Percentiles rank a stretch among this genome's conserved stretches.
phyloP scores from a whole-genome alignment of 2,797 vertebrate genomes.

The Lutjanus argentimaculatus region DNA sequence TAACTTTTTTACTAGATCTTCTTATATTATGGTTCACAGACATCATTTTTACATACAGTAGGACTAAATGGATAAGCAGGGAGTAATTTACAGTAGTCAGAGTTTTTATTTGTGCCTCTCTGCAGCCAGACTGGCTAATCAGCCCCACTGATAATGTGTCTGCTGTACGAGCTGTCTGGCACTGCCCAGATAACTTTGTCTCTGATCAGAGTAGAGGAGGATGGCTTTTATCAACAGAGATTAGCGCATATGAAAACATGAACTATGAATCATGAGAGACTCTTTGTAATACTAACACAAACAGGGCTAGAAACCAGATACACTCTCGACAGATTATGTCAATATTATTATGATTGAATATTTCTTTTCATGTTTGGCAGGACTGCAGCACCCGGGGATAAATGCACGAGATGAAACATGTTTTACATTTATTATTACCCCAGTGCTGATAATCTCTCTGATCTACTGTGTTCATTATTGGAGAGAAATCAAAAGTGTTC shows the following conservation, averaged over 20 bases:
- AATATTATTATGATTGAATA: constrained; percentile 40
- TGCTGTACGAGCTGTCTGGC: constrained; percentile 43
- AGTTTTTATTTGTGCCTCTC: constrained; percentile 16
- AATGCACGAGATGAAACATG: constrained; percentile 30
- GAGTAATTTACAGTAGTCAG: constrained; percentile 11
- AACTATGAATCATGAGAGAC: constrained; percentile 37
- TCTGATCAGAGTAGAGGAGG: constrained; percentile 47
- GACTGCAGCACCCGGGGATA: not conserved
- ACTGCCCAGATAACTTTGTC: constrained; percentile 25
- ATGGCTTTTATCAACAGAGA: constrained; percentile 55
- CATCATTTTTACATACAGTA: not conserved
- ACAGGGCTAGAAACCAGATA: constrained; percentile 28
- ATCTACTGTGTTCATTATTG: constrained; percentile 24
- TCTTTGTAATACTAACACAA: constrained; percentile 42
- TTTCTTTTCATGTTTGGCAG: constrained; percentile 37
- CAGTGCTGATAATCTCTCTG: constrained; percentile 44
- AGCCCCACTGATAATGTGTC: constrained; percentile 48
- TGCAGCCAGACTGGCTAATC: constrained; percentile 43
- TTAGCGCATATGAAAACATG: constrained; percentile 53
- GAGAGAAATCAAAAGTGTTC: constrained; percentile 36
- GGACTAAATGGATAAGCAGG: not conserved
- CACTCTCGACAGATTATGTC: constrained; percentile 27
- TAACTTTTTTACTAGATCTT: too few relatives aligned
- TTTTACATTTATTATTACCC: constrained; percentile 34
- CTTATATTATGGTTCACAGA: not conserved